Percentiles rank a stretch among this genome's conserved stretches.
phyloP scores from a whole-genome alignment of 2,888 invertebrate species.

The Harpalus rufipes region DNA sequence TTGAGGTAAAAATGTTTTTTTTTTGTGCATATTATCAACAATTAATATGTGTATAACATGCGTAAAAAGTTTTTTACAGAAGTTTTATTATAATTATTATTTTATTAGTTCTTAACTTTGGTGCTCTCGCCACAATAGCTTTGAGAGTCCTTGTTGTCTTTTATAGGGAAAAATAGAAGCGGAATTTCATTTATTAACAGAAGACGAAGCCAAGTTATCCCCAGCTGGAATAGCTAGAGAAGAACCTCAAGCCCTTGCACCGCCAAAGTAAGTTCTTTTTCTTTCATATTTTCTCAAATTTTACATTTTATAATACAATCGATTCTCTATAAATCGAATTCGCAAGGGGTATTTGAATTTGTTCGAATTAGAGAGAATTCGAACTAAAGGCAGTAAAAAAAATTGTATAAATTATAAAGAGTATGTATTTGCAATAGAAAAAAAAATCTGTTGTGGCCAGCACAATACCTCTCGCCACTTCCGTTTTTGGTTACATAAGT shows the following conservation, averaged over 20 bases:
- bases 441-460: too few species aligned
- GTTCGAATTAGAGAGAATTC: too few species aligned
- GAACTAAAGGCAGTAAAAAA: too few species aligned
- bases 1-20: not conserved
- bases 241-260: constrained; percentile 81
- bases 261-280: constrained; percentile 80
- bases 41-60: not conserved
- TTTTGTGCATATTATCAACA: not conserved
- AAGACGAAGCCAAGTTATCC: constrained; percentile 80
- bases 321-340: too few species aligned
- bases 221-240: constrained; percentile 84
- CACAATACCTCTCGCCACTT: too few species aligned
- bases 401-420: too few species aligned
- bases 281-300: not conserved
- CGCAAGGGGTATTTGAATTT: too few species aligned
- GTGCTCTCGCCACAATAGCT: not conserved
- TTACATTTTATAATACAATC: too few species aligned
- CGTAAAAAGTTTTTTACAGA: too few species aligned
- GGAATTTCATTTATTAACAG: constrained; percentile 82
- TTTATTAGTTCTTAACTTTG: constrained; percentile 6
- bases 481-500: too few species aligned
- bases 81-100: not conserved
- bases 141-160: constrained; percentile 27
- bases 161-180: constrained; percentile 85
- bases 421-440: too few species aligned